Evolutionary conservation across 2,113 vertebrate species (phyloP), one percentile per base, ranked within the genome.

Genomic region (Diglossa brunneiventris): DNA sequence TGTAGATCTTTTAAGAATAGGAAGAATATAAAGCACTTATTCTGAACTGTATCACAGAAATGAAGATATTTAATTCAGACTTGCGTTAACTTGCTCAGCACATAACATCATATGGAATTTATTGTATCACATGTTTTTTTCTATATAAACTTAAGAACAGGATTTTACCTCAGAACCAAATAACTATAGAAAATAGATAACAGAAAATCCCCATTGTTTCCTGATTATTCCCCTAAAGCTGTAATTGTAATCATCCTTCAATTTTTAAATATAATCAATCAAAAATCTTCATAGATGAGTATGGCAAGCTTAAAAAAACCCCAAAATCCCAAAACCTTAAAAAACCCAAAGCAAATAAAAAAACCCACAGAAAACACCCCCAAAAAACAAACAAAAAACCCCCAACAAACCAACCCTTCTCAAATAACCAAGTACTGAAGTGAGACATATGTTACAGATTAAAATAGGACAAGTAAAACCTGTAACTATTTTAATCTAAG

Each of bases 351-450:
- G 27, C 22, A 27, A 50, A 33, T 23, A 21, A 56, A 49, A 49
- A 73, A 46, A 10, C 1, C 3, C 31, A 28, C 24, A 23, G 9
- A n/a, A 2, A 44, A 2, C 2, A 1, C 11, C 11, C 17, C 18
- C 17, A 37, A 41, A 35, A 52, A 49, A 42, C 3, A 50, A 41
- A 39, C 11, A 13, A 19, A 35, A 50, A 21, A 15, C 0, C 6
- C 7, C 14, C 18, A 52, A 37, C 10, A 62, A 50, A 39, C 4
- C 9, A 41, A n/a, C 9, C 3, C 11, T 28, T 41, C 9, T 35
- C 17, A 56, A 49, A 80, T 41, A 49, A 7, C 15, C 20, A 75
- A 39, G 9, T 42, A 56, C 28, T 55, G 5, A 37, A 83, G 9
- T 41, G 28, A 87, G 15, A 53, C 3, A 1, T 14, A 73, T 50